Conservation (phyloP, 64 coral and sea anemone genomes). For the Montipora cactus region DNA sequence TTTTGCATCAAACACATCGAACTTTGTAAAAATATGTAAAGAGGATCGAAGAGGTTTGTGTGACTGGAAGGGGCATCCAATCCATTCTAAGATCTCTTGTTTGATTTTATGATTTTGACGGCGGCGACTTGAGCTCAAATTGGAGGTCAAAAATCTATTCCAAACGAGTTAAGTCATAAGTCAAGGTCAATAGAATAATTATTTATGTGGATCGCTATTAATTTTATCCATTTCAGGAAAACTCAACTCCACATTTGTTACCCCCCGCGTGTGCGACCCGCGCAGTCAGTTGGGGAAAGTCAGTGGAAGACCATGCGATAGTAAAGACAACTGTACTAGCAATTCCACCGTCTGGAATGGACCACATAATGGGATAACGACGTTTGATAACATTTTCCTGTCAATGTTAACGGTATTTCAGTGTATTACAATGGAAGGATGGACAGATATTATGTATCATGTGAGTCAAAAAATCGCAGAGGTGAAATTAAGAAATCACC, state of each 20-base stretch:
- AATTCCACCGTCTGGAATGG: conserved; percentile 73
- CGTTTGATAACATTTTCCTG: conserved; percentile 99
- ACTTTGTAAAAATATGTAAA: no score
- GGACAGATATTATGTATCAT: conserved; percentile 99
- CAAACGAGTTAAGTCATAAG: no score
- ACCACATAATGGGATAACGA: conserved; percentile 88
- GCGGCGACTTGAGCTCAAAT: no score
- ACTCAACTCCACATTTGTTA: conserved; percentile 51
- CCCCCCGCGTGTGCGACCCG: conserved; percentile 61
- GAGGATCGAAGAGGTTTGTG: no score
- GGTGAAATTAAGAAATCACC: no score
- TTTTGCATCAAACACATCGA: no score
- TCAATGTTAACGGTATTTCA: conserved; percentile 98
- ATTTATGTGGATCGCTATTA: background rate
- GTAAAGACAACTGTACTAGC: conserved; percentile 43
- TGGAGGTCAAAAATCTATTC: no score
- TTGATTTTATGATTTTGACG: no score
- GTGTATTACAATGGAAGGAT: conserved; percentile 98
- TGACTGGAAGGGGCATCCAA: no score
- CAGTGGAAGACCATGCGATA: conserved; percentile 58
- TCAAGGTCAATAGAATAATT: background rate
- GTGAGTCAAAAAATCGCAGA: conserved; percentile 51
- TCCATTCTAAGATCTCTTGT: no score
- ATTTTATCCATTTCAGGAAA: conserved; percentile 50
- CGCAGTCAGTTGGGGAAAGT: background rate